A percentile compares a stretch with the other conserved stretches of the same genome.
Conservation (phyloP, 2,797 vertebrate genomes). For the Buceros bicornis region DNA sequence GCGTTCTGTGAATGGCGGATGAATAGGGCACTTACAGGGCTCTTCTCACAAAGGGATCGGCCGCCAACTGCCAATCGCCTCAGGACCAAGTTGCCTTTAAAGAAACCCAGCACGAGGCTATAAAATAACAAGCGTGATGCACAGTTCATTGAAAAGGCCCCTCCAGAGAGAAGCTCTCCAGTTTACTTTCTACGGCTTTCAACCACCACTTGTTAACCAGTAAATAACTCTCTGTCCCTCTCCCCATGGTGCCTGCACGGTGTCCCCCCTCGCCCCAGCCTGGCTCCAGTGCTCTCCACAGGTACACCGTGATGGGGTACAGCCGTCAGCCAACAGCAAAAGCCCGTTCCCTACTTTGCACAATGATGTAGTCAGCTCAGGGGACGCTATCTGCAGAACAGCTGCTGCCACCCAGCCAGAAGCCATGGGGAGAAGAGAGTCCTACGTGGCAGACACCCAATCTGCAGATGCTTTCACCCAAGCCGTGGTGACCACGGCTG, state of each 20-base stretch:
- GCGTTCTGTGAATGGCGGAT: neutral
- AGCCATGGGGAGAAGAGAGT: neutral
- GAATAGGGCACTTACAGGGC: neutral
- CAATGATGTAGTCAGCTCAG: fast-evolving
- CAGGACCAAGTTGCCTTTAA: neutral
- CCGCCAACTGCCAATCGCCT: neutral
- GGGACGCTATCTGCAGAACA: neutral
- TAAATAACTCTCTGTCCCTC: neutral
- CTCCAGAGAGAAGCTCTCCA: neutral
- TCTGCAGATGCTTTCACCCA: neutral
- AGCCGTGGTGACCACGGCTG: neutral
- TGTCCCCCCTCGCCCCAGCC: neutral
- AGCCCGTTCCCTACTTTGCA: neutral
- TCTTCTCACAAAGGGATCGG: neutral
- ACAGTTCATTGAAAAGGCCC: neutral
- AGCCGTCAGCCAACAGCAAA: neutral
- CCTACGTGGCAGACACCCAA: neutral
- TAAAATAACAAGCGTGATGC: neutral
- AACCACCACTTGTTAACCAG: neutral
- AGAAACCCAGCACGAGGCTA: neutral
- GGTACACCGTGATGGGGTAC: neutral
- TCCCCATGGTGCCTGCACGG: fast-evolving
- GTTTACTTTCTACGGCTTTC: neutral
- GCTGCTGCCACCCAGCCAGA: neutral
- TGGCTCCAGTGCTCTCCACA: fast-evolving